A percentile compares a stretch with the other conserved stretches of the same genome.
These are phyloP conservation scores for Neoscelio sp. DNA, from an alignment of 2,888 invertebrate genomes.

Conservation along the genomic window DNA sequence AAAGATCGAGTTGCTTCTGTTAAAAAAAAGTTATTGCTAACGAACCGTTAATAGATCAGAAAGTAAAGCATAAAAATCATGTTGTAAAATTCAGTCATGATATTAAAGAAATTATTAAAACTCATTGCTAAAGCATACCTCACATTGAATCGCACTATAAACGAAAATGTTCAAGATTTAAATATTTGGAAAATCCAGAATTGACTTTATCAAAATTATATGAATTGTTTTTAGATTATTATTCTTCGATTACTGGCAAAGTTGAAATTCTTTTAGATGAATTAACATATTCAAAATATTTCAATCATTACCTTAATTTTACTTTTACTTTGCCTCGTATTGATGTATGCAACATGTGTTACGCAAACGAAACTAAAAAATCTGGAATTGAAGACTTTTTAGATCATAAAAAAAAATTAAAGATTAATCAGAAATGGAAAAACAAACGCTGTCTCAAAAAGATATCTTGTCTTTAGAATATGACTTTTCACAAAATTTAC, in stretches of 20 bases:
- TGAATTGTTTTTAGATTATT: slow-evolving; percentile 43
- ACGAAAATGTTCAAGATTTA: neutral
- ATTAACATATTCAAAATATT: slow-evolving; percentile 45
- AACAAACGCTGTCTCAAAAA: slow-evolving; percentile 15
- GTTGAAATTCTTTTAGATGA: slow-evolving; percentile 4
- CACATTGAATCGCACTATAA: neutral
- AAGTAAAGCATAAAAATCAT: too few species aligned
- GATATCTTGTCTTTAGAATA: slow-evolving; percentile 12
- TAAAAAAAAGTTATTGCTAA: too few species aligned
- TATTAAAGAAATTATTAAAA: neutral
- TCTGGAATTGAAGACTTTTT: neutral
- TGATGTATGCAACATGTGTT: slow-evolving; percentile 25
- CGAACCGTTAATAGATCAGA: too few species aligned
- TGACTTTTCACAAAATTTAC: slow-evolving; percentile 33
- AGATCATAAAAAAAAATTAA: slow-evolving; percentile 7
- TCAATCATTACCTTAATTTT: slow-evolving; percentile 42
- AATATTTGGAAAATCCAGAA: slow-evolving; percentile 39
- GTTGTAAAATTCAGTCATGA: too few species aligned
- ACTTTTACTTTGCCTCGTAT: slow-evolving; percentile 11
- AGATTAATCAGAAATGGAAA: slow-evolving; percentile 21
- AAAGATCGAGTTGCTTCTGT: too few species aligned
- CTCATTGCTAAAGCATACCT: neutral
- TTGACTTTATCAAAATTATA: slow-evolving; percentile 36
- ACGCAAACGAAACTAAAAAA: neutral
- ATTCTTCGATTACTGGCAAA: slow-evolving; percentile 18